phyloP scores from a whole-genome alignment of 2,113 vertebrate species.

The Proterorhinus semilunaris region DNA sequence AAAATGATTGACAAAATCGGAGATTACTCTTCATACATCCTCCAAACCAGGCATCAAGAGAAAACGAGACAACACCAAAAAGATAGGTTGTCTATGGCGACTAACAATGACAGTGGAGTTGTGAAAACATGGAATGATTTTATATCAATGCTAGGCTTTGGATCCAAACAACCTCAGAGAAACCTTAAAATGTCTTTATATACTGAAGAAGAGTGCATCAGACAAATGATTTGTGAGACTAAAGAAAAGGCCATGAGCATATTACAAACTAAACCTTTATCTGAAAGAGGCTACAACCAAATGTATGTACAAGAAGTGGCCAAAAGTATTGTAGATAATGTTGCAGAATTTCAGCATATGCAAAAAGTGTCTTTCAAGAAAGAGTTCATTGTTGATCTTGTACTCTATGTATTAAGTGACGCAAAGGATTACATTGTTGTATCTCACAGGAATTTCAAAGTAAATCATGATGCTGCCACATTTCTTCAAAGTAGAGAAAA shows the following conservation, averaged over 20 bases:
- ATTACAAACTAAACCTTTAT: no score
- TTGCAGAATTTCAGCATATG: constrained; percentile 3
- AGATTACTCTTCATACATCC: constrained; percentile 15
- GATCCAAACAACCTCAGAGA: no score
- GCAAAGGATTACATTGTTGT: constrained; percentile 44
- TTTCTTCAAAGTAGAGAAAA: constrained; percentile 66
- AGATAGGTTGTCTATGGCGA: no score
- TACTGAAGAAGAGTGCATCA: no score
- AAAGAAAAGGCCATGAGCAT: no score
- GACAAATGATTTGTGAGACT: no score
- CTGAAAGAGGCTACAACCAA: constrained; percentile 20
- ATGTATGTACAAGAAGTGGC: constrained; percentile 57
- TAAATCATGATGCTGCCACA: constrained; percentile 47
- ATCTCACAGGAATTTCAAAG: constrained; percentile 56
- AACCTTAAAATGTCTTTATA: no score
- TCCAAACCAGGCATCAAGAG: background rate
- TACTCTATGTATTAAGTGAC: constrained; percentile 55
- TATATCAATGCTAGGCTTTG: no score
- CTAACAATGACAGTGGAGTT: no score
- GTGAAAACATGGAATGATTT: no score
- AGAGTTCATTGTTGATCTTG: constrained; percentile 49
- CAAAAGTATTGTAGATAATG: constrained; percentile 11
- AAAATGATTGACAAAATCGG: background rate
- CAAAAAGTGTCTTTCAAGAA: constrained; percentile 31
- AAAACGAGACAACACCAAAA: background rate